Evolutionary conservation across 2,888 invertebrate species (phyloP).

Genomic region (Plagodis pulveraria): DNA sequence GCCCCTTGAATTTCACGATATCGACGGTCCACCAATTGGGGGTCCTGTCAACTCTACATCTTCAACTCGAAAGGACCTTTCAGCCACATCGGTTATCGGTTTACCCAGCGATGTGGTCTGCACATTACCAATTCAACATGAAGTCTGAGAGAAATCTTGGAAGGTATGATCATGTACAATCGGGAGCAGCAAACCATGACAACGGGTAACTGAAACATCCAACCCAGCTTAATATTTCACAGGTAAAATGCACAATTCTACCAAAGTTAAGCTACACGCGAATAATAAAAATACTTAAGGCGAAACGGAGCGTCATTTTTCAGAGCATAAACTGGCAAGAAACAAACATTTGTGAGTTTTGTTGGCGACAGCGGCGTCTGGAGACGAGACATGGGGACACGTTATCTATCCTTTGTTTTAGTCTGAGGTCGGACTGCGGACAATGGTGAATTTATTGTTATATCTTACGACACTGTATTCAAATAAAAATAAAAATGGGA

Average conservation of each 20-base stretch:
- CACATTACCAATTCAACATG: not conserved
- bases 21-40: no score
- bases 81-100: no score
- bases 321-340: constrained; percentile 33
- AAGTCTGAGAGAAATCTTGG: not conserved
- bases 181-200: constrained; percentile 2
- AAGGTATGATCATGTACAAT: not conserved
- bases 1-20: no score
- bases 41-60: no score
- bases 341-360: constrained; percentile 35
- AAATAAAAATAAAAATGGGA: no score
- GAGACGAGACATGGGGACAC: constrained; percentile 23
- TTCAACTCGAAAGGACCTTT: no score
- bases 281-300: constrained; percentile 19
- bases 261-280: constrained; percentile 11
- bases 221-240: constrained; percentile 15
- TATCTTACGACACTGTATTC: not conserved
- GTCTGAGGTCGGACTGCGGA: constrained; percentile 4
- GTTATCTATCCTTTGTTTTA: constrained; percentile 22
- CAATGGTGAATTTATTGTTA: not conserved
- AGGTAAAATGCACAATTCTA: constrained; percentile 8
- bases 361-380: constrained; percentile 30
- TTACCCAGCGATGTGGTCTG: no score
- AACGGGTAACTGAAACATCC: constrained; percentile 1
- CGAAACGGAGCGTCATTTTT: constrained; percentile 29